Base-by-base conservation (phyloP, 2,888 invertebrate species). In the Abrostola tripartita region DNA sequence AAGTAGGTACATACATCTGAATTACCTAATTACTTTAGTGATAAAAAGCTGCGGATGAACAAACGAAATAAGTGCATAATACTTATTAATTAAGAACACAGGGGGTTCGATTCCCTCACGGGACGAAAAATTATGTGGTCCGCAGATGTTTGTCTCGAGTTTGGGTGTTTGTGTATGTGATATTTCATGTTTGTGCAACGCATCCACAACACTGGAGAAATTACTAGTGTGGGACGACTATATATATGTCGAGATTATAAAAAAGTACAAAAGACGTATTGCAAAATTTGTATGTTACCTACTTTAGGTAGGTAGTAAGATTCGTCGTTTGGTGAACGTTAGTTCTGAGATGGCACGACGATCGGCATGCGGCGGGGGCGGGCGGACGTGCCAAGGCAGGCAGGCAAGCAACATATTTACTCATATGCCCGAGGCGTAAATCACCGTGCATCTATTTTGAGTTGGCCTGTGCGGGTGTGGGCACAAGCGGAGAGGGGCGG, bases 401-500 rank as follows among this genome's bases (percentile, higher is more conserved):
- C 93, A 89, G 85, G 91, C 92, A 88, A 90, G 88, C 90, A 88
- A 89, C 90, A 92, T 92, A 92, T 92, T 92, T 93, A 93, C 92
- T 92, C 91, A 93, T 93, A 92, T 89, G 91, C 88, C 88, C 85
- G 92, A 92, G 92, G 93, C 93, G 94, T 94, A 94, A 94, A 93
- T 94, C 94, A 93, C 92, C 90, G 93, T 92, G 92, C 92, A 90
- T 93, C 93, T 94, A 93, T 94, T 92, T 94, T 87, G 92, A 93
- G 93, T 90, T 90, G 92, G 89, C 81, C 85, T 87, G 86, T 79
- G 88, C 85, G 89, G 84, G 88, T 82, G 84, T 83, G 86, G 84
- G 84, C 83, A 61, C 74, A 67, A 67, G 82, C 80, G 79, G 83
- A 65, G 81, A 82, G 76, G 86, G 74, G 83, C 80, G 79, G 90